Evolutionary conservation across 2,113 vertebrate genomes (phyloP), one percentile per base, ranked within the genome.

Genomic region (Lipophrys pholis): DNA sequence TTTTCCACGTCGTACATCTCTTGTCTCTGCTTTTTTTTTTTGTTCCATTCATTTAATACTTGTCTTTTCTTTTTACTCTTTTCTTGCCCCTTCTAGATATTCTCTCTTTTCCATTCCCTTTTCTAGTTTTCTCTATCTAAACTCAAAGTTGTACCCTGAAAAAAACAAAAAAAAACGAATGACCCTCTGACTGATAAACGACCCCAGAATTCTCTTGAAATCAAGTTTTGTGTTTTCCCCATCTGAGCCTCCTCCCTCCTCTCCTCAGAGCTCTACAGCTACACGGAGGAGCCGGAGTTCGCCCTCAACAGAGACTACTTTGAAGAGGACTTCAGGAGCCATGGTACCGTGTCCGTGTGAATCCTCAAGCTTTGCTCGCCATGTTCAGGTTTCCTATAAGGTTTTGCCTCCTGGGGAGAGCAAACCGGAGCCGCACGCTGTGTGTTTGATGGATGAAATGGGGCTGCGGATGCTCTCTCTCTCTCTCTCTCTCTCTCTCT

Each of bases 261-360:
- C 54, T 79, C 73, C 17, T 16, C 91, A 99, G 98, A 99, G 90
- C 92, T 99, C 39, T 99, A 97, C 91, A 99, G 97, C 87, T 99
- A 99, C 95, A 99, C 97, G 0, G 98, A 99, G 87, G 97, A 96
- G 81, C 95, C 93, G 0, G 98, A 99, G 88, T 97, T 99, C 57
- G 91, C 93, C 73, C 88, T 94, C 57, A 99, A 98, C 93, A 91
- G 94, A 84, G 95, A 95, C 71, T 99, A 95, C 90, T 99, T 99
- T 69, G 95, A 99, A 65, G 97, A 99, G 84, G 97, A 98, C 87
- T 98, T 98, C 83, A 95, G 77, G 30, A 85, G 82, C 36, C 95
- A 98, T 89, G 97, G 98, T 99, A 95, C 0, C 15, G 30, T 59
- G 8, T 55, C 0, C 12, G 36, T 12, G 15, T 42, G 43, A 6